Evolutionary conservation across 2,797 vertebrate genomes (phyloP).

Genomic region (Parauchenoglanis ngamensis): DNA sequence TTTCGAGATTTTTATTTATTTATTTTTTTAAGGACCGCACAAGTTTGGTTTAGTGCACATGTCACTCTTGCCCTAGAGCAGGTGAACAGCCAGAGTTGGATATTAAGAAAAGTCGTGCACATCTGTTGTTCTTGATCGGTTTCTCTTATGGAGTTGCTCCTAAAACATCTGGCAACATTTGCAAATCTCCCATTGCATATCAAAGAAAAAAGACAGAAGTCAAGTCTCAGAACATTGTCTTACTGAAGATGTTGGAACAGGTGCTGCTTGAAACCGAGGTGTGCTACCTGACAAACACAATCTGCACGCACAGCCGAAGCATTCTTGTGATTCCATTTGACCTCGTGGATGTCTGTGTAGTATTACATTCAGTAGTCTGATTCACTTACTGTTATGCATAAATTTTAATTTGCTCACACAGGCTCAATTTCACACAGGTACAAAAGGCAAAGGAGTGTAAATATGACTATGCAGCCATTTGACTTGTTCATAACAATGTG

Average conservation of each 20-base stretch:
- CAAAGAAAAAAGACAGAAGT: neutral
- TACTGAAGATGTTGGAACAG: slow-evolving; percentile 3
- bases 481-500: neutral
- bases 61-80: slow-evolving; percentile 34
- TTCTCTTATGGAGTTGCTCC: neutral
- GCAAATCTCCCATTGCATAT: neutral
- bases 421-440: neutral
- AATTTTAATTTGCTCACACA: neutral
- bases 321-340: neutral
- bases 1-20: slow-evolving; percentile 30
- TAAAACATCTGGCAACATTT: slow-evolving; percentile 8
- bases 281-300: slow-evolving; percentile 3
- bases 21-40: slow-evolving; percentile 16
- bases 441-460: neutral
- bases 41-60: slow-evolving; percentile 10
- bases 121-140: slow-evolving; percentile 33
- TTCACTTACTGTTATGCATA: neutral
- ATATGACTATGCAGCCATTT: neutral
- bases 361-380: neutral
- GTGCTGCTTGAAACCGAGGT: slow-evolving; percentile 7
- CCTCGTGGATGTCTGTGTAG: neutral
- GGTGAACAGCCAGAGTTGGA: neutral
- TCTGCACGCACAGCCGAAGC: neutral
- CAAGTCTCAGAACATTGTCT: neutral
- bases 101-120: neutral